These are phyloP conservation scores for Myopa tessellatipennis DNA, from an alignment of 2,888 invertebrate genomes.

Conservation along the genomic window DNA sequence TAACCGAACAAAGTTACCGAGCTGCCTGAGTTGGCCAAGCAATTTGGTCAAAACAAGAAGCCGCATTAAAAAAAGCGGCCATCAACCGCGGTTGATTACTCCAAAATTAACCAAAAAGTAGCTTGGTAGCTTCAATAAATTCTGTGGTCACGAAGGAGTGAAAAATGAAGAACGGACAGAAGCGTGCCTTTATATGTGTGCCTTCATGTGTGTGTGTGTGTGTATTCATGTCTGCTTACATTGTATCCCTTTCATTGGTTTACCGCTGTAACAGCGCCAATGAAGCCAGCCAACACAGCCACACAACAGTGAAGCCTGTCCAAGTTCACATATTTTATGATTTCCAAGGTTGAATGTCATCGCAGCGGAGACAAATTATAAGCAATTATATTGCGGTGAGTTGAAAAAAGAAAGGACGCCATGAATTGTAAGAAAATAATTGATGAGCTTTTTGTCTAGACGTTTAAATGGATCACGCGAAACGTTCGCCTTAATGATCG, in stretches of 20 bases:
- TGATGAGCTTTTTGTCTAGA: slow-evolving; percentile 14
- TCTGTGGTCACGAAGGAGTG: slow-evolving; percentile 1
- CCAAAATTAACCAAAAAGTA: background rate
- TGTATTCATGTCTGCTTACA: too few relatives aligned
- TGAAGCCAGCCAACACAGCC: background rate
- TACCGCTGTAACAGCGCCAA: background rate
- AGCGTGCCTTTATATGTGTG: background rate
- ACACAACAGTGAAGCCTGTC: background rate
- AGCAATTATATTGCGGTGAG: background rate
- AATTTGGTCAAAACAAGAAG: too few relatives aligned
- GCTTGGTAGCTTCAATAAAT: background rate
- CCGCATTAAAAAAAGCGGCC: background rate
- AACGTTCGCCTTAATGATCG: background rate
- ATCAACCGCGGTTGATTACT: background rate
- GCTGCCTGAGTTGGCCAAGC: too few relatives aligned
- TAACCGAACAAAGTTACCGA: too few relatives aligned
- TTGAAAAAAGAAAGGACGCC: background rate
- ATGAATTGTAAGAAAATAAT: background rate
- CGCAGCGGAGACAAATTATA: background rate
- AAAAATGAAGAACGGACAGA: too few relatives aligned
- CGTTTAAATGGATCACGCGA: slow-evolving; percentile 8
- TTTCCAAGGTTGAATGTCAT: slow-evolving; percentile 15
- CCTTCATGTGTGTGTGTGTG: background rate
- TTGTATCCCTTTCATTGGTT: background rate
- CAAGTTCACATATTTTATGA: slow-evolving; percentile 6